Base-by-base conservation (phyloP, 2,888 invertebrate genomes). In the Mimas tiliae region DNA sequence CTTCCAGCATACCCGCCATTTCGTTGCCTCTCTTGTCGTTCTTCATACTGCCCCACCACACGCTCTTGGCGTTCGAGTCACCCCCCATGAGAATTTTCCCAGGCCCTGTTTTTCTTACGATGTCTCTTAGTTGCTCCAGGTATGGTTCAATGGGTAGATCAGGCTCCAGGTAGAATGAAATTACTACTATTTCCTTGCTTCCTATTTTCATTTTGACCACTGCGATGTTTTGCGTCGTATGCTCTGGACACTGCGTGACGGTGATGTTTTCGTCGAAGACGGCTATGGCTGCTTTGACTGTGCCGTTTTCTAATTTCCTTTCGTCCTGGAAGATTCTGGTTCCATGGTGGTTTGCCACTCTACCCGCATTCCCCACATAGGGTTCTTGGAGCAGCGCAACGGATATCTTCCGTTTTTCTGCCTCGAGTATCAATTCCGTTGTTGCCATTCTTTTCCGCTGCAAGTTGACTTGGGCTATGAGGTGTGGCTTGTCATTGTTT, bases 31-130 rank as follows among this genome's bases (percentile, higher is more conserved):
- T 66, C 0, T 38, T 9, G 42, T 71, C 68, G 7, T 45, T 53
- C 1, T 16, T 45, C 0, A 9, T n/a, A 16, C 69, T 67, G 0
- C 68, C 68, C 70, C 72, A 72, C 74, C 72, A 72, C 8, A 33
- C 8, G 50, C 66, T 72, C 47, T 65, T 65, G 1, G 67, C 69
- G 12, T 71, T 72, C 0, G 42, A 51, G 45, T 74, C 71, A 1
- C 70, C 74, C 33, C 69, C 71, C 0, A 73, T 34, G 0, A 72
- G 47, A 6, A 70, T 14, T 6, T 62, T 45, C 0, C 38, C 9
- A 6, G 51, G 21, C 0, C 63, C 64, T 11, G 42, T 6, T 51
- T 9, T 42, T 7, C 34, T 16, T 0, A 8, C 19, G 6, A 62
- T 7, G 11, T 47, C 52, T 9, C 16, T 9, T 0, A 63, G 4